phyloP scores from a whole-genome alignment of 2,797 vertebrate genomes.

The Etheostoma perlongum region DNA sequence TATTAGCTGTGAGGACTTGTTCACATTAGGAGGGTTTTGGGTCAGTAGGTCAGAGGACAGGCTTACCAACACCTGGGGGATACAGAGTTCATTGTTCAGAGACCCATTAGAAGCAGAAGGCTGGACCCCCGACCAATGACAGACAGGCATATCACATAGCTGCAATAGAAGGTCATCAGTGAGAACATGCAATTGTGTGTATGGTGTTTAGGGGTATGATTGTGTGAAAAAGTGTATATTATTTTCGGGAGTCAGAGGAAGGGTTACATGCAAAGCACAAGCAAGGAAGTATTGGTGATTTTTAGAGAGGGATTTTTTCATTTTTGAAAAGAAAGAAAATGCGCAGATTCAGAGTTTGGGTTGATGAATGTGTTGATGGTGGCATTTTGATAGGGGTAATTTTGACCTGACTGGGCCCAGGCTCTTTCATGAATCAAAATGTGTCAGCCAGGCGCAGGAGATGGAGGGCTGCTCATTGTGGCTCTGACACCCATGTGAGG shows the following conservation, averaged over 20 bases:
- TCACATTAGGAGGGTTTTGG: slow-evolving; percentile 69
- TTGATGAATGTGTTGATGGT: slow-evolving; percentile 90
- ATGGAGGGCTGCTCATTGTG: slow-evolving; percentile 91
- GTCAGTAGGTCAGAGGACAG: slow-evolving; percentile 73
- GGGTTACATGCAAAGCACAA: slow-evolving; percentile 17
- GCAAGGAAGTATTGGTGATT: slow-evolving; percentile 52
- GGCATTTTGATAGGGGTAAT: slow-evolving; percentile 91
- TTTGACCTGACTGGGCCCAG: slow-evolving; percentile 90
- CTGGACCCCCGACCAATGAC: slow-evolving; percentile 45
- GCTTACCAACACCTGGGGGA: slow-evolving; percentile 74
- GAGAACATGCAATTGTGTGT: slow-evolving; percentile 43
- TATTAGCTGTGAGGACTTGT: slow-evolving; percentile 68
- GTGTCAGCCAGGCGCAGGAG: slow-evolving; percentile 90
- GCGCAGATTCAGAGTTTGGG: slow-evolving; percentile 64
- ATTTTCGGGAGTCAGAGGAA: slow-evolving; percentile 22
- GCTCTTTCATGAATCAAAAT: slow-evolving; percentile 93
- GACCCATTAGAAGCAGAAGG: slow-evolving; percentile 67
- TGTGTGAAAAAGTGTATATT: slow-evolving; percentile 20
- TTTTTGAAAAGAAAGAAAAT: slow-evolving; percentile 43
- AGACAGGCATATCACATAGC: slow-evolving; percentile 36
- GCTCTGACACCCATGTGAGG: slow-evolving; percentile 88
- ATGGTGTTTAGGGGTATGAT: slow-evolving; percentile 31
- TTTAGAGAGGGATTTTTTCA: slow-evolving; percentile 49
- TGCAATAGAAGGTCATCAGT: slow-evolving; percentile 48
- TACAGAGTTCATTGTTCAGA: slow-evolving; percentile 69